Conservation (phyloP, 2,113 vertebrate species). For the Manacus vitellinus region DNA sequence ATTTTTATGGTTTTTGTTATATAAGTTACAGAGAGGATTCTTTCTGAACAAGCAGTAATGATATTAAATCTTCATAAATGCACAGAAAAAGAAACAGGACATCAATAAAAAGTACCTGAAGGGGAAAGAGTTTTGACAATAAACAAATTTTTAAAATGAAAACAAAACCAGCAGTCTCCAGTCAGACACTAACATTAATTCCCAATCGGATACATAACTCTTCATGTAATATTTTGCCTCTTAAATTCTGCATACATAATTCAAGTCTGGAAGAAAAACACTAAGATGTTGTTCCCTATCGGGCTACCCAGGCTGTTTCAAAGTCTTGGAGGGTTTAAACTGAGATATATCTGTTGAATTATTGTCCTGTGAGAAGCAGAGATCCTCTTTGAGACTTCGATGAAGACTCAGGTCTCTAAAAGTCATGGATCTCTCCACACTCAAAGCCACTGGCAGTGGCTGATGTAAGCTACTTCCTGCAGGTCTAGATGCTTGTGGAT, state of each 20-base stretch:
- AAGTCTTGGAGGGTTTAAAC: not conserved
- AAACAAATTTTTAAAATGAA: not conserved
- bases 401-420: not conserved
- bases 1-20: not conserved
- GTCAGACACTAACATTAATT: not conserved
- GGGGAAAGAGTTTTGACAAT: conserved; percentile 6
- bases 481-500: not conserved
- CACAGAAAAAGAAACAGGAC: not conserved
- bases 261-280: not conserved
- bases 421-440: not conserved
- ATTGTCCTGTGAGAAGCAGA: not conserved
- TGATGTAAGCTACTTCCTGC: not conserved
- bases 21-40: not conserved
- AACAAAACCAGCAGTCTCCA: not conserved
- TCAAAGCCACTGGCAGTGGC: not conserved
- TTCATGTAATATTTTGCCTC: not conserved
- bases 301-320: not conserved
- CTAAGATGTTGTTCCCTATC: not conserved
- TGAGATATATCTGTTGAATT: not conserved
- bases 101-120: not conserved
- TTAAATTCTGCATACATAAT: not conserved
- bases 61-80: conserved; percentile 9
- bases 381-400: not conserved
- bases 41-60: not conserved
- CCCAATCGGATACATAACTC: not conserved